These are phyloP conservation scores for Festucalex cinctus DNA, from an alignment of 2,113 vertebrate genomes.

Conservation along the genomic window DNA sequence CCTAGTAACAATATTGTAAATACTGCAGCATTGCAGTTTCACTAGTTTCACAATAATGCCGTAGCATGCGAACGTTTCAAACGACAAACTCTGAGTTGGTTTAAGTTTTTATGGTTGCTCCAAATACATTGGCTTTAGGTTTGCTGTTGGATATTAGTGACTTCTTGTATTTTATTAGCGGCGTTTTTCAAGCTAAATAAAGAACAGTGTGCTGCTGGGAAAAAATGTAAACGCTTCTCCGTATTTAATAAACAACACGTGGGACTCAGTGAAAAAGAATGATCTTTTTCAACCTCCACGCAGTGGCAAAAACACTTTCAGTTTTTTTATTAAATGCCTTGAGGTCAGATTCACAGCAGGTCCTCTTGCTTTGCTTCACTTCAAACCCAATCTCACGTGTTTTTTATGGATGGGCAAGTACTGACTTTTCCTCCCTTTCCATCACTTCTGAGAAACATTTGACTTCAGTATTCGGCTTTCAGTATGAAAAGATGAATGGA, in stretches of 20 bases:
- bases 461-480: background rate
- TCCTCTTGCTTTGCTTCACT: slow-evolving; percentile 23
- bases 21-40: too few relatives aligned
- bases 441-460: slow-evolving; percentile 15
- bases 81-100: too few relatives aligned
- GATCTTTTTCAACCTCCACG: slow-evolving; percentile 21
- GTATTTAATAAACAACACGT: background rate
- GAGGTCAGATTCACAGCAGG: slow-evolving; percentile 27
- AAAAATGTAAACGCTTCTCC: background rate
- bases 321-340: slow-evolving; percentile 21
- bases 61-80: too few relatives aligned
- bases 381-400: slow-evolving; percentile 19
- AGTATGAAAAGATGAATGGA: slow-evolving; percentile 21
- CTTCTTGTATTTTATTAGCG: too few relatives aligned
- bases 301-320: slow-evolving; percentile 4
- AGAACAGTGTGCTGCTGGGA: background rate
- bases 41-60: too few relatives aligned
- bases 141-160: too few relatives aligned
- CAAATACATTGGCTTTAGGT: too few relatives aligned
- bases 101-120: too few relatives aligned
- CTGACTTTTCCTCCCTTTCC: slow-evolving; percentile 24
- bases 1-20: too few relatives aligned
- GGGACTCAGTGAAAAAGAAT: slow-evolving; percentile 10
- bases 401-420: slow-evolving; percentile 26
- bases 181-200: background rate